A percentile compares a stretch with the other conserved stretches of the same genome.
Evolutionary conservation across 2,888 invertebrate species (phyloP).

Genomic region (Cephus runcator): DNA sequence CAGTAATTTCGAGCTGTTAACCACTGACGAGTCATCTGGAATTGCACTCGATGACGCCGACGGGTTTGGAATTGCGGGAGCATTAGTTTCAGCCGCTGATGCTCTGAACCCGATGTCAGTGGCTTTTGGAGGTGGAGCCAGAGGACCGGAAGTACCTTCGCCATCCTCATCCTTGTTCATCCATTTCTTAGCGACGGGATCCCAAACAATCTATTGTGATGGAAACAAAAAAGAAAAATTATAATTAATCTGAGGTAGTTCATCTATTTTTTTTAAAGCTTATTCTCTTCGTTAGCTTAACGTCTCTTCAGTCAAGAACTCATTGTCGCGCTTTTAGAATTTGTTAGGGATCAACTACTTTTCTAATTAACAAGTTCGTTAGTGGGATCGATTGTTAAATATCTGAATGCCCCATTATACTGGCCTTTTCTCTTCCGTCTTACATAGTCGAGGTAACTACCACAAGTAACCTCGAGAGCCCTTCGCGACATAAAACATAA

Average conservation of each 20-base stretch:
- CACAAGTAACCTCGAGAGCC: constrained; percentile 56
- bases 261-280: not conserved
- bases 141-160: constrained; percentile 69
- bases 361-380: not conserved
- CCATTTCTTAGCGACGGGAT: constrained; percentile 88
- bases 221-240: not conserved
- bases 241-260: too few relatives aligned
- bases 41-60: constrained; percentile 18
- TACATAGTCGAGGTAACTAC: constrained; percentile 46
- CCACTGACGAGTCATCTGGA: constrained; percentile 28
- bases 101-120: constrained; percentile 66
- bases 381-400: not conserved
- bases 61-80: constrained; percentile 43
- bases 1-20: constrained; percentile 48
- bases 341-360: not conserved
- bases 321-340: not conserved
- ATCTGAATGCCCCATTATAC: constrained; percentile 34
- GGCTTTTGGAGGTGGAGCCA: constrained; percentile 79
- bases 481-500: constrained; percentile 56
- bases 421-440: constrained; percentile 48
- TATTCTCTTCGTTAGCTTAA: not conserved
- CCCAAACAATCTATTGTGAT: constrained; percentile 86
- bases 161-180: constrained; percentile 81
- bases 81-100: constrained; percentile 18
- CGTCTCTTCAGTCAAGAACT: not conserved